Conservation (phyloP, 2,888 invertebrate genomes). For the Bugula neritina region DNA sequence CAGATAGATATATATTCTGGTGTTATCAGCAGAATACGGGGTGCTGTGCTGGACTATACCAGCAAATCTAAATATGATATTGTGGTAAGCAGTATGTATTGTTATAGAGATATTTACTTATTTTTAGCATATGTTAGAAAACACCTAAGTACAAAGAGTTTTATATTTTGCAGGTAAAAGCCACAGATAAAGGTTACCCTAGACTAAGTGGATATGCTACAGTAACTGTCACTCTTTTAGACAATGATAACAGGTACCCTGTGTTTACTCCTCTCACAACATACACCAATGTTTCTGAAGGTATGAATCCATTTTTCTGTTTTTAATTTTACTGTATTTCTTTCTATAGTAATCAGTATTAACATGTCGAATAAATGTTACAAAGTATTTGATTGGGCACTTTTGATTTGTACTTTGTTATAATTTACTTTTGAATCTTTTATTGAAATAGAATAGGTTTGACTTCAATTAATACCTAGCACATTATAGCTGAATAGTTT, state of each 20-base stretch:
- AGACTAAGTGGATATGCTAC: slow-evolving; percentile 5
- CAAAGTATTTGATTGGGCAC: too few species aligned
- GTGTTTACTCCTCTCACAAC: slow-evolving; percentile 12
- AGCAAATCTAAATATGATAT: background rate
- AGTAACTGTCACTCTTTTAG: background rate
- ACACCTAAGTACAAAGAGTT: too few species aligned
- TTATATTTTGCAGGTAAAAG: slow-evolving; percentile 5
- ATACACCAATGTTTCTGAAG: slow-evolving; percentile 13
- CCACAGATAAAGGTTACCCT: slow-evolving; percentile 15
- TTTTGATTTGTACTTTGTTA: too few species aligned
- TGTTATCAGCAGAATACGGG: slow-evolving; percentile 14
- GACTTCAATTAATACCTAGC: too few species aligned
- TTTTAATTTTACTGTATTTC: too few species aligned
- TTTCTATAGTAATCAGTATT: too few species aligned
- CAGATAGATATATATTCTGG: slow-evolving; percentile 3
- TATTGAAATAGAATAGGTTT: too few species aligned
- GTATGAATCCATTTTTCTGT: background rate
- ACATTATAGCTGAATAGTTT: too few species aligned
- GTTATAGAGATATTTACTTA: background rate
- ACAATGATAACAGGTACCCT: background rate
- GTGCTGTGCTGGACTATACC: background rate
- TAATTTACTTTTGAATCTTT: too few species aligned
- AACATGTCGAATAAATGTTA: too few species aligned
- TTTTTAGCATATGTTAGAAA: too few species aligned
- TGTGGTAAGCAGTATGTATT: background rate